These are phyloP conservation scores for Scleropages formosus DNA, from an alignment of 2,797 vertebrate genomes.

Conservation along the genomic window DNA sequence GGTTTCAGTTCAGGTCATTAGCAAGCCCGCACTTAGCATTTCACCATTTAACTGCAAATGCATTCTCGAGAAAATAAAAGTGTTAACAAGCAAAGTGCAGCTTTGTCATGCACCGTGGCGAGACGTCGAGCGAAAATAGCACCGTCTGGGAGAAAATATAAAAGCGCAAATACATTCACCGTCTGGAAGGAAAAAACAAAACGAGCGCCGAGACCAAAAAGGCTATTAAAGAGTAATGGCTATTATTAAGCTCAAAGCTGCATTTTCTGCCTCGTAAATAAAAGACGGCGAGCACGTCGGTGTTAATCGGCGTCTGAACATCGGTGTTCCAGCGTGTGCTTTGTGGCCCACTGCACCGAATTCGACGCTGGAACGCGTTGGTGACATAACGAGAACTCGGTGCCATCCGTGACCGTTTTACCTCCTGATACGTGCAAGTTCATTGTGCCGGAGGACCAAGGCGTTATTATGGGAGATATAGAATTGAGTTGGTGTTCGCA, in stretches of 20 bases:
- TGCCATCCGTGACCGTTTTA: neutral
- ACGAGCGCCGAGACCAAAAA: too few relatives aligned
- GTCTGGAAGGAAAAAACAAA: too few relatives aligned
- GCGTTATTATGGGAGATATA: neutral
- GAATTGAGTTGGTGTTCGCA: too few relatives aligned
- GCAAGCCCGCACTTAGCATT: neutral
- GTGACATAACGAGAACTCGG: too few relatives aligned
- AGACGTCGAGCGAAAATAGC: neutral
- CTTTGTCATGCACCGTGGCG: neutral
- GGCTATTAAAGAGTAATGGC: neutral
- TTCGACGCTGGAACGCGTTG: too few relatives aligned
- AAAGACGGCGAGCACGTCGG: neutral
- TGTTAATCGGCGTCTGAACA: constrained; percentile 29
- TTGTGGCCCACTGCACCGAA: constrained; percentile 10
- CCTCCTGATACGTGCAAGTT: too few relatives aligned
- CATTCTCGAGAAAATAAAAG: constrained; percentile 1
- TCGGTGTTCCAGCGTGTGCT: constrained; percentile 31
- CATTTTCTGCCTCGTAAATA: neutral
- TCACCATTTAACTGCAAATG: constrained; percentile 13
- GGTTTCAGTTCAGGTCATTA: neutral
- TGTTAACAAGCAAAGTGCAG: constrained; percentile 6
- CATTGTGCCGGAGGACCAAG: neutral
- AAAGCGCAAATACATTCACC: neutral
- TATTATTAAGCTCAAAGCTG: too few relatives aligned
- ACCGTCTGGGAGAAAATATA: neutral